Evolutionary conservation across 2,888 invertebrate genomes (phyloP).

Genomic region (Drosophila multiciliata): DNA sequence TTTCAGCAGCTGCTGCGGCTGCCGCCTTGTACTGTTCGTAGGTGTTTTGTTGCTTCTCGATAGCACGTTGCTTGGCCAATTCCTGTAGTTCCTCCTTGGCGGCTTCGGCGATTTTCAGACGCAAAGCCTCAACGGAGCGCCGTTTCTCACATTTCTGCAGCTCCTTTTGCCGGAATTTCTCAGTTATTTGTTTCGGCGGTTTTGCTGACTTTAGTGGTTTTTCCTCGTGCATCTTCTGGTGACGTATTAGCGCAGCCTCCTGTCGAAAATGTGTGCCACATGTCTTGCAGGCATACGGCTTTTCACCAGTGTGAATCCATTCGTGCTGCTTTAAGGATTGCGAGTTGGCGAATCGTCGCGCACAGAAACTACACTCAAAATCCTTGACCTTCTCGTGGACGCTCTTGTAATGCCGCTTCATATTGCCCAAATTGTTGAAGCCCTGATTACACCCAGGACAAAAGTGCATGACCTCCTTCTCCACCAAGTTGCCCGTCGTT

Average conservation of each 20-base stretch:
- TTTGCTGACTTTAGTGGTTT: slow-evolving; percentile 54
- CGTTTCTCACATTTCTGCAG: slow-evolving; percentile 72
- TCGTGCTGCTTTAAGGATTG: slow-evolving; percentile 84
- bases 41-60: slow-evolving; percentile 61
- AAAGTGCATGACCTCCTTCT: slow-evolving; percentile 80
- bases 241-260: slow-evolving; percentile 81
- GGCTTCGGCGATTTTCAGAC: slow-evolving; percentile 76
- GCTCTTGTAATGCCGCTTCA: slow-evolving; percentile 82
- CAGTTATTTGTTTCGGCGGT: slow-evolving; percentile 59
- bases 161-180: slow-evolving; percentile 67
- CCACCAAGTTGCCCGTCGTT: slow-evolving; percentile 73
- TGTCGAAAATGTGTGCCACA: slow-evolving; percentile 83
- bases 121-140: slow-evolving; percentile 68
- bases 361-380: slow-evolving; percentile 81
- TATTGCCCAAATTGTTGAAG: slow-evolving; percentile 83
- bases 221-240: slow-evolving; percentile 81
- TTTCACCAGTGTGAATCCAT: slow-evolving; percentile 84
- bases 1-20: slow-evolving; percentile 21
- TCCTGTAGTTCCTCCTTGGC: slow-evolving; percentile 75
- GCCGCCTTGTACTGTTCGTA: slow-evolving; percentile 71
- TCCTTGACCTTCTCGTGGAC: slow-evolving; percentile 84
- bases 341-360: slow-evolving; percentile 83
- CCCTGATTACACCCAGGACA: slow-evolving; percentile 82
- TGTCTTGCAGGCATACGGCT: slow-evolving; percentile 79
- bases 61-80: slow-evolving; percentile 59